Evolutionary conservation across 2,888 invertebrate genomes (phyloP).

Genomic region (Cantharis flavilabris): DNA sequence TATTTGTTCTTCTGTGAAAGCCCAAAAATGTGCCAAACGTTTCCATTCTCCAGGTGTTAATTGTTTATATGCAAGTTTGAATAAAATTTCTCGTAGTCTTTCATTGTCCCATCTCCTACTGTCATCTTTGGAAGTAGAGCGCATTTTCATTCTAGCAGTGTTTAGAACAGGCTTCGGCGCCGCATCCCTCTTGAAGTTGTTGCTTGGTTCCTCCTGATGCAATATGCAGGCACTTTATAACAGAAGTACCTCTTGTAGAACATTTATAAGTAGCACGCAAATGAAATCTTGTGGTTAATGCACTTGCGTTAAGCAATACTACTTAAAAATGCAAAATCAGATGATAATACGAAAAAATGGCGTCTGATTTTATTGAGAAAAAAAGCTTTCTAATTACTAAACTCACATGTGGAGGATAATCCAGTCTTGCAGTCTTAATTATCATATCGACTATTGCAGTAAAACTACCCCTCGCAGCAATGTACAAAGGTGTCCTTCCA

Average conservation of each 20-base stretch:
- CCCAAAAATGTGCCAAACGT: conserved; percentile 67
- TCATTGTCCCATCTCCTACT: conserved; percentile 48
- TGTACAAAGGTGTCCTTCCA: conserved; percentile 72
- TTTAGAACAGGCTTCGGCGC: conserved; percentile 45
- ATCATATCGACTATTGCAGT: conserved; percentile 83
- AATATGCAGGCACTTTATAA: conserved; percentile 32
- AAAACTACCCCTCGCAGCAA: conserved; percentile 81
- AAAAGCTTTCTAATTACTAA: conserved; percentile 6
- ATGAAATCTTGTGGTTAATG: conserved; percentile 13
- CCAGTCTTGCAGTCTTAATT: conserved; percentile 73
- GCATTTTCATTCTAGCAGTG: conserved; percentile 41
- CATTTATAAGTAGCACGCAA: conserved; percentile 28
- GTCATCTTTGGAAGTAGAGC: conserved; percentile 40
- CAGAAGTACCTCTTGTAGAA: conserved; percentile 30
- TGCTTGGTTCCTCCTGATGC: conserved; percentile 44
- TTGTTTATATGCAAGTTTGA: conserved; percentile 64
- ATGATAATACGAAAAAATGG: not conserved
- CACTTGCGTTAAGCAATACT: conserved; percentile 20
- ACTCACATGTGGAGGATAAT: conserved; percentile 65
- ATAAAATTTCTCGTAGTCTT: conserved; percentile 57
- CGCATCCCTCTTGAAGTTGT: conserved; percentile 33
- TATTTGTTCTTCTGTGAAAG: conserved; percentile 70
- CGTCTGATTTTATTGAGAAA: not conserved
- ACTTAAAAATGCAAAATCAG: conserved; percentile 23
- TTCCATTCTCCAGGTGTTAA: conserved; percentile 69